A percentile compares a stretch with the other conserved stretches of the same genome.
Conservation (phyloP, 2,888 invertebrate genomes). For the Acanthosepion esculentum region DNA sequence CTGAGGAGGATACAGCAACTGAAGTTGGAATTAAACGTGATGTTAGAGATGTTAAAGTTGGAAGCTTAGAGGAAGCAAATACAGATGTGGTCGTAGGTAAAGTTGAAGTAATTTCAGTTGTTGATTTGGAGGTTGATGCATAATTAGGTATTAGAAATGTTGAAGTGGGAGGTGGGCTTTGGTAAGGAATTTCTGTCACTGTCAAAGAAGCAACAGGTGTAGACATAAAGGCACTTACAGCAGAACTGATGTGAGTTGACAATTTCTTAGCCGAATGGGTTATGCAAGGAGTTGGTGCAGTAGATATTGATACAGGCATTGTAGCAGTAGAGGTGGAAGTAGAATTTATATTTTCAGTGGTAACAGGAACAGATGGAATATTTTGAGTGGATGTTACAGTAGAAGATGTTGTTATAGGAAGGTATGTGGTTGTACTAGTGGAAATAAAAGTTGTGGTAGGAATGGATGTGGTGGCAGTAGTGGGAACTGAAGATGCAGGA, state of each 20-base stretch:
- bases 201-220: neutral
- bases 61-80: neutral
- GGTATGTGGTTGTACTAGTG: neutral
- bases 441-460: neutral
- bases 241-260: neutral
- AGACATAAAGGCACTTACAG: neutral
- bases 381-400: too few relatives aligned
- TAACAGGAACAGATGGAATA: too few relatives aligned
- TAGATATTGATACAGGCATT: too few relatives aligned
- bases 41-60: neutral
- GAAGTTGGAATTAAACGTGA: conserved; percentile 23
- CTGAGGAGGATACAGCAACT: neutral
- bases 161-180: neutral
- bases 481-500: neutral
- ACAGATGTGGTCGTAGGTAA: neutral
- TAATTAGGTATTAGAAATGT: neutral
- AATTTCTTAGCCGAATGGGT: neutral
- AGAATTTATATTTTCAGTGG: too few relatives aligned
- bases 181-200: neutral
- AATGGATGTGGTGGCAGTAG: neutral
- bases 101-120: conserved; percentile 10
- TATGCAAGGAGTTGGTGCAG: neutral
- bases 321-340: too few relatives aligned
- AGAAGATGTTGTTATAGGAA: neutral
- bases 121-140: neutral